phyloP scores from a whole-genome alignment of 2,888 invertebrate genomes.

The Caenorhabditis sp. region DNA sequence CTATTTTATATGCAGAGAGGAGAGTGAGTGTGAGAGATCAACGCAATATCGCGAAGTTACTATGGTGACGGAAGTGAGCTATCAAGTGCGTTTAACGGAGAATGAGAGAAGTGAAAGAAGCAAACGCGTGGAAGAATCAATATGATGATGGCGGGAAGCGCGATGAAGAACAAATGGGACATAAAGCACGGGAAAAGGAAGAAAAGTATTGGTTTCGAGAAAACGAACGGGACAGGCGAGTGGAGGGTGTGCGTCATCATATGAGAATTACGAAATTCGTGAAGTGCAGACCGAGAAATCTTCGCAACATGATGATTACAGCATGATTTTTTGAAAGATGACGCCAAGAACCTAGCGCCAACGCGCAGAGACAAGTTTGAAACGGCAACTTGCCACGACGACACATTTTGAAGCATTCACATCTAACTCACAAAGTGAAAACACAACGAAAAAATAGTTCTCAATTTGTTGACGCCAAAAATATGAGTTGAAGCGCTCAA shows the following conservation, averaged over 20 bases:
- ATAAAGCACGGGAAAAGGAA: constrained; percentile 3
- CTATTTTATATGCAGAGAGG: not conserved
- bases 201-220: constrained; percentile 8
- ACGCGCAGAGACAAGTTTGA: not conserved
- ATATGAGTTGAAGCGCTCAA: not conserved
- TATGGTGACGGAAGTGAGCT: not conserved
- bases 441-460: not conserved
- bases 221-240: not conserved
- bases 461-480: not conserved
- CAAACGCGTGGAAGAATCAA: constrained; percentile 4
- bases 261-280: not conserved
- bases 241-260: constrained; percentile 1
- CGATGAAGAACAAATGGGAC: not conserved
- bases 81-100: not conserved
- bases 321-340: not conserved
- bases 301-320: not conserved
- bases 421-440: not conserved
- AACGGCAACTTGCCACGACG: not conserved
- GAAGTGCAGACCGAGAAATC: not conserved
- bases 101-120: not conserved
- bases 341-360: not conserved
- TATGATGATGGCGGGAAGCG: not conserved
- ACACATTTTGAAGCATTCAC: not conserved
- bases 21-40: not conserved
- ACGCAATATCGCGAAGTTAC: not conserved